These are phyloP conservation scores for Anolis sagrei DNA, from an alignment of 2,113 vertebrate genomes.

Conservation along the genomic window DNA sequence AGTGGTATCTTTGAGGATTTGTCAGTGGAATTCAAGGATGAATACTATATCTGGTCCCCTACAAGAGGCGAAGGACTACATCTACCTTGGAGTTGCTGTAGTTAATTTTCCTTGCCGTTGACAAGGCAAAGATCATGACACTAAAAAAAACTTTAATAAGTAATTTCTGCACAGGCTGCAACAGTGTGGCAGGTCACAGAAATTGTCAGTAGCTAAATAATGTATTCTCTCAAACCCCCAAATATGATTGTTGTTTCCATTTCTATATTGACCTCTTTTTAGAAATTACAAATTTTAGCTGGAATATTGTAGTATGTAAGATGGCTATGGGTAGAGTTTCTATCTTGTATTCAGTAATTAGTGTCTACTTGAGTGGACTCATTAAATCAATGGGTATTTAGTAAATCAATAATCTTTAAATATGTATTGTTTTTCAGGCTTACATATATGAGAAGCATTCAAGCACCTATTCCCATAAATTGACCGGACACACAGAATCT, in stretches of 20 bases:
- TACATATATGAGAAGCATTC: slow-evolving; percentile 85
- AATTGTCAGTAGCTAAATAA: not conserved
- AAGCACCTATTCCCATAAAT: slow-evolving; percentile 80
- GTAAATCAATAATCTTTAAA: not conserved
- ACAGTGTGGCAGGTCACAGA: not conserved
- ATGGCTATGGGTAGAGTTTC: not conserved
- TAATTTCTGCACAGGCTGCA: too few species aligned
- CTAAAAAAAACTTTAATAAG: too few species aligned
- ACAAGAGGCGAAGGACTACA: not conserved
- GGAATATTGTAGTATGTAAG: not conserved
- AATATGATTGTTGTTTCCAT: not conserved
- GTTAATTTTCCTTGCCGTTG: not conserved
- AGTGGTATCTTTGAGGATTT: not conserved
- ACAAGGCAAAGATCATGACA: too few species aligned
- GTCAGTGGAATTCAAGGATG: not conserved
- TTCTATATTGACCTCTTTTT: not conserved
- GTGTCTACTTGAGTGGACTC: too few species aligned
- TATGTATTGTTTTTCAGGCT: slow-evolving; percentile 75
- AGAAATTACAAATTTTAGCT: not conserved
- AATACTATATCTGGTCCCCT: not conserved
- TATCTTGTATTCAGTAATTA: not conserved
- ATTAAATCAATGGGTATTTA: too few species aligned
- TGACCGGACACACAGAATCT: slow-evolving; percentile 81
- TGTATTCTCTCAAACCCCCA: not conserved
- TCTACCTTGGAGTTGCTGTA: not conserved